Evolutionary conservation across 2,797 vertebrate genomes (phyloP).

Genomic region (Mormyrops attenuatus): DNA sequence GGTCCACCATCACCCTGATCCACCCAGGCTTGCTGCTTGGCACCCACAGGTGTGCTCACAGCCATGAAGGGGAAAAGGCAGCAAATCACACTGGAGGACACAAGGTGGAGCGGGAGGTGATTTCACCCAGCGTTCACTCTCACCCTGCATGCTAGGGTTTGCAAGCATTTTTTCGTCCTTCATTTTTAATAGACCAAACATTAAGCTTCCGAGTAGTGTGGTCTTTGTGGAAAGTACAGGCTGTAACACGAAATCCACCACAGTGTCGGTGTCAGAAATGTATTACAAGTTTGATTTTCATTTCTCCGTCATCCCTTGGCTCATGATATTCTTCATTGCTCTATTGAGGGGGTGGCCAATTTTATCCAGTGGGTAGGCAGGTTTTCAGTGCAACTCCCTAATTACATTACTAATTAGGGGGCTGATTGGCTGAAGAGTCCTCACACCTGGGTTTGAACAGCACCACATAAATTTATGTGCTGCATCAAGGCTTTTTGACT

Average conservation of each 20-base stretch:
- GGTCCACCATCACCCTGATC: not conserved
- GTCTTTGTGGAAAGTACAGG: not conserved
- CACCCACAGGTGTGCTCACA: not conserved
- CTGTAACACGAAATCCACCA: not conserved
- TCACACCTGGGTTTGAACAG: too few species aligned
- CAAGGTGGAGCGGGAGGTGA: not conserved
- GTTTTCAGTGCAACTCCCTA: too few species aligned
- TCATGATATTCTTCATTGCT: not conserved
- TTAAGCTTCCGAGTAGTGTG: not conserved
- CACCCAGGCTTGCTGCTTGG: not conserved
- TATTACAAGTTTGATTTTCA: not conserved
- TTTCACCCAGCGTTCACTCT: not conserved
- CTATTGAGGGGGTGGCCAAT: not conserved
- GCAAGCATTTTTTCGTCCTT: not conserved
- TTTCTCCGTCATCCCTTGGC: not conserved
- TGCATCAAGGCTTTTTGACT: too few species aligned
- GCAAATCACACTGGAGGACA: not conserved
- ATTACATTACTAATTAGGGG: too few species aligned
- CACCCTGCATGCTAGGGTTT: not conserved
- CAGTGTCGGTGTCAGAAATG: not conserved
- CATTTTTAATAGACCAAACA: not conserved
- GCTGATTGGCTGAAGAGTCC: too few species aligned
- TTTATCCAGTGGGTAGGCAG: not conserved
- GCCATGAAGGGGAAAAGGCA: not conserved
- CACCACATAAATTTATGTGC: too few species aligned